These are phyloP conservation scores for Neopelma chrysocephalum DNA, from an alignment of 2,797 vertebrate species.

Conservation along the genomic window DNA sequence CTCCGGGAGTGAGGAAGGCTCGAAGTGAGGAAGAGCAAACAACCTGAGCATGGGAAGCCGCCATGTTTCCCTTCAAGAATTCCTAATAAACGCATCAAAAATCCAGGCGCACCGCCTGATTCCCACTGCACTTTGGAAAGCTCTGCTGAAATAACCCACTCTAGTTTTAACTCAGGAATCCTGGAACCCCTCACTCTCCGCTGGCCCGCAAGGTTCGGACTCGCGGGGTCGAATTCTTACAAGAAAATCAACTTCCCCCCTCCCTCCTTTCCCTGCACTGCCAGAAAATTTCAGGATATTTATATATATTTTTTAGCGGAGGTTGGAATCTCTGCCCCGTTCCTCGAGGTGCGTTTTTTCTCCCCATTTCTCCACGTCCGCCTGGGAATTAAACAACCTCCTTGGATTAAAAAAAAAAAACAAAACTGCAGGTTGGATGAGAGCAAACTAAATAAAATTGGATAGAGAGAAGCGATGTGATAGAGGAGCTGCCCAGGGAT, in stretches of 20 bases:
- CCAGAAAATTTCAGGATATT: background rate
- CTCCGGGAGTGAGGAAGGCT: background rate
- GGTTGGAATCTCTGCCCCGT: background rate
- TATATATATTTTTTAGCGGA: background rate
- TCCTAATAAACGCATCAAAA: background rate
- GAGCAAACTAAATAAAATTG: background rate
- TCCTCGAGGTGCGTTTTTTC: background rate
- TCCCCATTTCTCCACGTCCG: background rate
- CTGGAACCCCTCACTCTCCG: background rate
- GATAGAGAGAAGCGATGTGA: background rate
- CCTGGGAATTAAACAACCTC: background rate
- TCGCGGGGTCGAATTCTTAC: background rate
- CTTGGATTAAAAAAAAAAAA: rapidly evolving
- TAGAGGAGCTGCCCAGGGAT: background rate
- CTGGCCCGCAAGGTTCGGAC: background rate
- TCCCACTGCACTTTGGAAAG: background rate
- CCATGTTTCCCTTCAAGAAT: background rate
- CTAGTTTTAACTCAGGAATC: background rate
- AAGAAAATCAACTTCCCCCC: background rate
- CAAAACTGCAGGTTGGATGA: background rate
- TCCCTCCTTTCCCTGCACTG: rapidly evolving
- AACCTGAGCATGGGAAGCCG: background rate
- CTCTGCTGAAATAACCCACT: background rate
- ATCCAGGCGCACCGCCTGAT: background rate
- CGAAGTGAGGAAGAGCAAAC: background rate